Evolutionary conservation across 2,797 vertebrate genomes (phyloP).

Genomic region (Oreonectes daqikongensis): DNA sequence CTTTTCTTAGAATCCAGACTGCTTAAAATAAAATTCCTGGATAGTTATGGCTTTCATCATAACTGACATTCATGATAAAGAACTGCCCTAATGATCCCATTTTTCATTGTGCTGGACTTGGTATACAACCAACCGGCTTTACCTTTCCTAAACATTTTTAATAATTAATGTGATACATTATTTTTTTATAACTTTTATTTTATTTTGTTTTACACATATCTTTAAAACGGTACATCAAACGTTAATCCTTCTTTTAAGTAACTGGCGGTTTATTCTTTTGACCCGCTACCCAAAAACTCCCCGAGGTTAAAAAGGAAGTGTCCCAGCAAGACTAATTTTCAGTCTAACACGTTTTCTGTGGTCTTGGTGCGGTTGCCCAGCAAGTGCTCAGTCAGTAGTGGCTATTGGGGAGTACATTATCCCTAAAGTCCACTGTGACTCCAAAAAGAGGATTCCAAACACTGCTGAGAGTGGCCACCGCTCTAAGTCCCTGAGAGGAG

Average conservation of each 20-base stretch:
- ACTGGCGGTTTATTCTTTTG: neutral
- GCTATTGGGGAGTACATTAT: slow-evolving; percentile 56
- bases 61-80: slow-evolving; percentile 29
- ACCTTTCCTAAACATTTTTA: neutral
- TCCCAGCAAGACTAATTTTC: slow-evolving; percentile 44
- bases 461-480: slow-evolving; percentile 52
- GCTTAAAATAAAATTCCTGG: slow-evolving; percentile 40
- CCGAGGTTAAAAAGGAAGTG: slow-evolving; percentile 50
- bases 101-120: neutral
- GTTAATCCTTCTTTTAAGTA: neutral
- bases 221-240: neutral
- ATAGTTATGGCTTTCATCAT: slow-evolving; percentile 50
- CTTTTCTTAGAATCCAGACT: slow-evolving; percentile 35
- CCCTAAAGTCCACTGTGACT: slow-evolving; percentile 56
- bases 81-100: neutral
- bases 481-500: slow-evolving; percentile 52
- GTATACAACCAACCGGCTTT: neutral
- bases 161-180: neutral
- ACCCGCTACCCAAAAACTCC: neutral
- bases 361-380: slow-evolving; percentile 46
- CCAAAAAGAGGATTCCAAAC: slow-evolving; percentile 53
- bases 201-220: neutral
- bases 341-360: slow-evolving; percentile 41
- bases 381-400: slow-evolving; percentile 54
- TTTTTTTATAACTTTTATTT: neutral